Evolutionary conservation across 2,113 vertebrate species (phyloP), one percentile per base, ranked within the genome.

Genomic region (Mus spicilegus): DNA sequence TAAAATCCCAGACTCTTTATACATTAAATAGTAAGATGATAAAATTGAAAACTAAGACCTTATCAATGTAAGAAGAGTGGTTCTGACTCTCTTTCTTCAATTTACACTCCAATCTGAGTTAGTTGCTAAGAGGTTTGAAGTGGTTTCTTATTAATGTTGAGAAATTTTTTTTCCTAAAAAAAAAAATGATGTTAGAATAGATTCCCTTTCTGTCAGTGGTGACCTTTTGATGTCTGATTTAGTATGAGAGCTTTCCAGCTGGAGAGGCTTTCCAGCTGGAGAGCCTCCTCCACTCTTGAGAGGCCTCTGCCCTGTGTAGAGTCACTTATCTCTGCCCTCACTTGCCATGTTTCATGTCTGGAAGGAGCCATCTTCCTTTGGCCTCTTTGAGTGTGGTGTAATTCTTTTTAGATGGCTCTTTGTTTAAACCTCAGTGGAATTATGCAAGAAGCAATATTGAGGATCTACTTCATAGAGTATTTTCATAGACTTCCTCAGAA

Each of bases 161-260:
- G 46, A 91, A 95, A 89, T 90, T 1, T 51, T 65, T 63, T 63
- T 63, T 63, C 42, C 42, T 42, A 42, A 42, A 42, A 42, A 22
- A 61, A 84, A 75, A 63, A 78, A 51, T 22, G 3, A 56, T 90
- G 39, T 84, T 91, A 81, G 19, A 85, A 86, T 54, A 91, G 80
- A 72, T 87, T 86, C 46, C 4, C 33, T 88, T 91, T 92, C 87
- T 92, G 46, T 86, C 58, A 93, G 88, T 81, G 17, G 36, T 90
- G 81, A 92, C 88, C 95, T 96, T 96, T 91, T 89, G 76, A 80
- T 94, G 46, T 91, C 87, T 96, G 95, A 96, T 88, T 97, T 90
- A 87, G 61, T 81, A n/a, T 88, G 46, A 96, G 95, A 93, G 85
- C 90, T 96, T 92, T 97, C 78, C 49, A 97, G 65, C 70, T 88